phyloP scores from a whole-genome alignment of 2,888 invertebrate species.

The Hyalella azteca region DNA sequence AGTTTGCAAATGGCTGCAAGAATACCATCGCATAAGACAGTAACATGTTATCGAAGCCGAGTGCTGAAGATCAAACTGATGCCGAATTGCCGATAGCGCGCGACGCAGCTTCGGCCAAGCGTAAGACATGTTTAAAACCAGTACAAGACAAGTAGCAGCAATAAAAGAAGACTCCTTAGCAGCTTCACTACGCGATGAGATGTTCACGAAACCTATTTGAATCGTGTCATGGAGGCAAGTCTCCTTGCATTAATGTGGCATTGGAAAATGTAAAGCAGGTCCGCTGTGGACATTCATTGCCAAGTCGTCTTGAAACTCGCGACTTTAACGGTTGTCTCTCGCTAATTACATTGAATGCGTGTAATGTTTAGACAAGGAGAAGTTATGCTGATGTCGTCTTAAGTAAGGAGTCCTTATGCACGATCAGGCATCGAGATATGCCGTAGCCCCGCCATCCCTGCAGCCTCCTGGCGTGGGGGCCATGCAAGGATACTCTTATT shows the following conservation, averaged over 20 bases:
- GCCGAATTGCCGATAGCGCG: background rate
- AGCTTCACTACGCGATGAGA: background rate
- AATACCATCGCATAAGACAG: conserved; percentile 18
- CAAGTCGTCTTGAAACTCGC: background rate
- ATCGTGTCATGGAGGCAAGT: background rate
- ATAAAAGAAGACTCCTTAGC: background rate
- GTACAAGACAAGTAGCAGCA: conserved; percentile 29
- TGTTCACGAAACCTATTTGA: conserved; percentile 1
- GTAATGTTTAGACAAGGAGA: conserved; percentile 29
- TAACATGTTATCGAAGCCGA: conserved; percentile 4
- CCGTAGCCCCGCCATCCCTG: no score
- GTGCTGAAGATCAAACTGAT: conserved; percentile 5
- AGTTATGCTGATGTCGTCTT: conserved; percentile 29
- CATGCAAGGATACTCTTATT: no score
- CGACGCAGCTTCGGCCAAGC: background rate
- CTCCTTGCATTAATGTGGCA: background rate
- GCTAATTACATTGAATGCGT: conserved; percentile 22
- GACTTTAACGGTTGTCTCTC: conserved; percentile 12
- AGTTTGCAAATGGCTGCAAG: conserved; percentile 24
- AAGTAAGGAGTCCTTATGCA: conserved; percentile 8
- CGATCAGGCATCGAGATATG: conserved; percentile 6
- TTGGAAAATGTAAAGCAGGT: conserved; percentile 7
- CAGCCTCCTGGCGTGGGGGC: no score
- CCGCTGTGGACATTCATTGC: background rate
- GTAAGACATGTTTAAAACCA: conserved; percentile 32